A percentile compares a stretch with the other conserved stretches of the same genome.
Evolutionary conservation across 2,113 vertebrate genomes (phyloP).

Genomic region (Tenebrosternarchus preto): DNA sequence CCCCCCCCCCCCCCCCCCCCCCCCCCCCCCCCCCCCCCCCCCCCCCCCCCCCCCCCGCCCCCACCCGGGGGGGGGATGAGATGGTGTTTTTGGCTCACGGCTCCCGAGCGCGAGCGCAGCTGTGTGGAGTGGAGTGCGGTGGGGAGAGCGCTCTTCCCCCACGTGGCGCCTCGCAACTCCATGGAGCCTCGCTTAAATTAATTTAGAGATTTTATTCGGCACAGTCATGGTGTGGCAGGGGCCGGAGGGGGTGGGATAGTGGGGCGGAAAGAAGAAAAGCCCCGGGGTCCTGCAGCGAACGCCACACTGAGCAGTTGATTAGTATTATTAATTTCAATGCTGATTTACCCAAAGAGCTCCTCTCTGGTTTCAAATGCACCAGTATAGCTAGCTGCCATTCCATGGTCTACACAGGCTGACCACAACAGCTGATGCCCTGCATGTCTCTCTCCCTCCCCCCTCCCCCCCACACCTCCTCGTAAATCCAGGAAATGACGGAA

Average conservation of each 20-base stretch:
- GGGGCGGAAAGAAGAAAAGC: slow-evolving; percentile 12
- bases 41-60: too few relatives aligned
- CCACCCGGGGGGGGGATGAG: background rate
- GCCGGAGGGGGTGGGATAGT: background rate
- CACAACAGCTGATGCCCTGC: slow-evolving; percentile 3
- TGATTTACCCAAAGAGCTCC: slow-evolving; percentile 37
- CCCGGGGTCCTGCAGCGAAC: slow-evolving; percentile 14
- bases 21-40: too few relatives aligned
- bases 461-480: background rate
- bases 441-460: background rate
- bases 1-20: too few relatives aligned
- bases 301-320: slow-evolving; percentile 12
- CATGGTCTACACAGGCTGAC: background rate
- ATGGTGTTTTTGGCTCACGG: slow-evolving; percentile 12
- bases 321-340: slow-evolving; percentile 43
- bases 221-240: slow-evolving; percentile 49
- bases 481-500: background rate
- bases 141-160: slow-evolving; percentile 29
- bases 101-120: slow-evolving; percentile 35
- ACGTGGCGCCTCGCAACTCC: slow-evolving; percentile 40
- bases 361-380: background rate
- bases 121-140: slow-evolving; percentile 46
- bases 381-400: background rate
- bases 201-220: slow-evolving; percentile 54
- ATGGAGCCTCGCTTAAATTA: slow-evolving; percentile 54